A percentile compares a stretch with the other conserved stretches of the same genome.
phyloP scores from a whole-genome alignment of 2,113 vertebrate species.

The Hippocampus guttulatus region DNA sequence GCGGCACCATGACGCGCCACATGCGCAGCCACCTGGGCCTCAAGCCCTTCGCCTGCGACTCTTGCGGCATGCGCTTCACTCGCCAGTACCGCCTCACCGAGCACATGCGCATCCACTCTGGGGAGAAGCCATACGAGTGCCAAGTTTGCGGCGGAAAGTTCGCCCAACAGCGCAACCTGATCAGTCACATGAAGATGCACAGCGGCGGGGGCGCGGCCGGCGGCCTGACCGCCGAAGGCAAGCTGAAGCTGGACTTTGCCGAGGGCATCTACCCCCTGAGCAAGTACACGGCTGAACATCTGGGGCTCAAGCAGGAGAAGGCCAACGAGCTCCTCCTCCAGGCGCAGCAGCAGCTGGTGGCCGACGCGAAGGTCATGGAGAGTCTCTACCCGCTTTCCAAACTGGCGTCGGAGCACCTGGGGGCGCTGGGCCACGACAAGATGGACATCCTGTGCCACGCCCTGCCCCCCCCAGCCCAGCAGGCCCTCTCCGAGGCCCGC shows the following conservation, averaged over 20 bases:
- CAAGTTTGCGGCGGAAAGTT: conserved; percentile 99
- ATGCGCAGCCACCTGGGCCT: conserved; percentile 98
- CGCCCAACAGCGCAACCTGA: conserved; percentile 98
- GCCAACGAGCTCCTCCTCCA: conserved; percentile 87
- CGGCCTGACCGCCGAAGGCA: conserved; percentile 76
- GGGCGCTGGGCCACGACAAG: conserved; percentile 84
- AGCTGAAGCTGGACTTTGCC: conserved; percentile 87
- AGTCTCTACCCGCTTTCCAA: conserved; percentile 93
- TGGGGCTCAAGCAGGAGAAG: conserved; percentile 92
- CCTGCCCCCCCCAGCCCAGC: conserved; percentile 69
- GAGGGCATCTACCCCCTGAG: conserved; percentile 92
- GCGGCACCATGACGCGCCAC: conserved; percentile 98
- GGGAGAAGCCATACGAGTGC: conserved; percentile 97
- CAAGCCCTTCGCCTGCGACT: conserved; percentile 96
- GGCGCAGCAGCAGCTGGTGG: conserved; percentile 86
- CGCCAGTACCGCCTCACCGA: conserved; percentile 98
- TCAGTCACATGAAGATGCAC: conserved; percentile 99
- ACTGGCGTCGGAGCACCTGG: conserved; percentile 87
- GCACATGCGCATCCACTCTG: conserved; percentile 99
- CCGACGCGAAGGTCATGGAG: conserved; percentile 89
- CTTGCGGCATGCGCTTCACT: conserved; percentile 98
- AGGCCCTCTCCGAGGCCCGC: conserved; percentile 76
- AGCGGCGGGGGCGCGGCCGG: conserved; percentile 74
- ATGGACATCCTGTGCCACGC: conserved; percentile 83
- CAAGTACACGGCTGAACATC: conserved; percentile 89